Evolutionary conservation across 1,140 invertebrate species (phyloP), one percentile per base, ranked within the genome.

Genomic region (Bombus turneri): DNA sequence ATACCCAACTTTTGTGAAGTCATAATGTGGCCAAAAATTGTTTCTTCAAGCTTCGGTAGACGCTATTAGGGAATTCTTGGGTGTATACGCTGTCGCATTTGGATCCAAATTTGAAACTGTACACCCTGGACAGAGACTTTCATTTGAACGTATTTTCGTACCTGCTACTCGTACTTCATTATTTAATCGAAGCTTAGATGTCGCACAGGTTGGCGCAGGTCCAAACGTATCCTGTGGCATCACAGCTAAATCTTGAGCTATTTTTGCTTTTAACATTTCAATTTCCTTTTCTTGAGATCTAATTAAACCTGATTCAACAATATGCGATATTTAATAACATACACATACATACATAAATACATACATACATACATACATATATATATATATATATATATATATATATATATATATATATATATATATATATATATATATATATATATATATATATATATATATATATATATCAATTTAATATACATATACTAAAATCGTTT

Each of bases 81-180:
- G 98, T 80, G 98, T 99, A 95, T 99, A 99, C 86, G 98, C 98
- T 84, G 97, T 97, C 82, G 98, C 98, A 95, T 99, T 98, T 71
- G 98, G 98, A 96, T 99, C 98, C 83, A 99, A 96, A 87, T 96
- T 97, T 28, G 97, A 98, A 74, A 96, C 94, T 66, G 95, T 95
- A 90, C 95, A 95, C 77, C 94, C 94, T 83, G 95, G 94, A 92
- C 94, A 95, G 53, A 92, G 92, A 85, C 93, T 95, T 84, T 95
- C 94, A 78, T 92, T 94, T 47, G 91, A 86, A 85, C 95, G 94
- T 82, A 95, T 93, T 91, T 95, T 95, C 66, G 94, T 92, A 90
- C 91, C 90, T 66, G 92, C 88, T 47, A 95, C 93, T 87, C 94
- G 90, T 31, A 94, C 93, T 83, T 95, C 95, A 85, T 94, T 95